Percentiles rank a stretch among this genome's conserved stretches.
phyloP scores from a whole-genome alignment of 1,140 invertebrate species.

The Bombus balteatus region DNA sequence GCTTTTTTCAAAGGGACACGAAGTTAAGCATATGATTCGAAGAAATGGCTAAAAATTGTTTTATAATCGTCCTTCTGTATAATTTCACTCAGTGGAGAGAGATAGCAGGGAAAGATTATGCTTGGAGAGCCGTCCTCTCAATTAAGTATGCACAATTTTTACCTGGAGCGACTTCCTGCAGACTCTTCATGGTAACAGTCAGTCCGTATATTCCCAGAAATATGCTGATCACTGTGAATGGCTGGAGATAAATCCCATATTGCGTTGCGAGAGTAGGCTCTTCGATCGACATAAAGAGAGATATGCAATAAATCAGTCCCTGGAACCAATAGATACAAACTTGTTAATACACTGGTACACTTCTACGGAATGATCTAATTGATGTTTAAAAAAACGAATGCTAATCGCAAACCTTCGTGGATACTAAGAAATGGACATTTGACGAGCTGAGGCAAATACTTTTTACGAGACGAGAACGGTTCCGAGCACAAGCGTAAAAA shows the following conservation, averaged over 20 bases:
- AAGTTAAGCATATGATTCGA: neutral
- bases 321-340: conserved; percentile 56
- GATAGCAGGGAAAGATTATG: conserved; percentile 17
- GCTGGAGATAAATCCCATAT: conserved; percentile 76
- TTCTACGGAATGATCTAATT: too few species aligned
- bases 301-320: conserved; percentile 73
- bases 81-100: conserved; percentile 7
- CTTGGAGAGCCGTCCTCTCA: conserved; percentile 20
- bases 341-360: neutral
- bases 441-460: too few species aligned
- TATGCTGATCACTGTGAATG: conserved; percentile 76
- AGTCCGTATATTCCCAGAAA: conserved; percentile 78
- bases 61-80: conserved; percentile 1
- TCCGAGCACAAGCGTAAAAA: neutral
- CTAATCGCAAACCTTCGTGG: too few species aligned
- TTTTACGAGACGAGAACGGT: neutral
- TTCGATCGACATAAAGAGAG: conserved; percentile 75
- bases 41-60: conserved; percentile 22
- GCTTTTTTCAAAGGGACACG: neutral
- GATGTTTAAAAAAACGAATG: too few species aligned
- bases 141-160: conserved; percentile 51
- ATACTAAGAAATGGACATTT: too few species aligned
- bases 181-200: conserved; percentile 74
- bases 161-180: conserved; percentile 78
- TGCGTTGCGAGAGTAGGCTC: conserved; percentile 69